Percentiles rank a stretch among this genome's conserved stretches.
phyloP scores from a whole-genome alignment of 2,113 vertebrate genomes.

The human region GRCh38 chr4:100655001-100655500 shows the following conservation, averaged over 20 bases:
- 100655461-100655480: neutral
- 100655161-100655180: neutral
- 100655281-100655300: neutral
- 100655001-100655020: neutral
- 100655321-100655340: neutral
- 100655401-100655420: neutral
- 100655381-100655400: neutral
- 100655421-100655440: neutral
- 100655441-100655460: neutral
- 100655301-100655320: constrained; percentile 2
- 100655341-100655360: neutral
- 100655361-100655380: neutral
- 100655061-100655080: neutral
- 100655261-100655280: neutral
- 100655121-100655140: neutral
- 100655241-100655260: neutral
- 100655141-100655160: neutral
- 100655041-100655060: neutral
- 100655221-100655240: neutral
- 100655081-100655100: neutral
- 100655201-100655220: neutral
- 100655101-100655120: neutral
- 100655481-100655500: neutral
- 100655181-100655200: neutral
- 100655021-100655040: neutral